Base-by-base conservation (phyloP, 2,888 invertebrate species). In the Tetragonula carbonaria region DNA sequence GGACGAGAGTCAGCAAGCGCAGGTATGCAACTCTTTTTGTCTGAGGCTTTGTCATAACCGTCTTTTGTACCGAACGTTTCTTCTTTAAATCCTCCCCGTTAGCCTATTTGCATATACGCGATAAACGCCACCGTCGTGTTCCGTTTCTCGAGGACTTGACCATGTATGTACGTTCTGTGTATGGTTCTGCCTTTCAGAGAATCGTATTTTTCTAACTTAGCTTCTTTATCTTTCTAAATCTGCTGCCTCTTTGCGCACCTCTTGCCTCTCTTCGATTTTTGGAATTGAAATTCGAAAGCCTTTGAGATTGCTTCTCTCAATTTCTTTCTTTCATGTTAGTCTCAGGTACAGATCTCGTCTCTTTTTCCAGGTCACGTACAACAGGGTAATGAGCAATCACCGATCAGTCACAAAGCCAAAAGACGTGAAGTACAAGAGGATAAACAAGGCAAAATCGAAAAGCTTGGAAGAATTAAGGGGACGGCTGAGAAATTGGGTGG, bases 341-440 rank as follows among this genome's bases (percentile, higher is more conserved):
- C 2, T n/a, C n/a, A 14, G 14, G 4, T 21, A 2, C 28, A 18
- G 51, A 51, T 28, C 6, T 23, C 13, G 21, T 14, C 4, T 14
- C 4, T 28, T 51, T 59, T 91, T 92, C 66, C 93, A 93, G 92
- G 97, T 97, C 73, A 97, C 97, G 21, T 97, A 97, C 95, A 98
- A 98, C 94, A 95, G 98, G 88, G 98, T 98, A 80, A 98, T 98
- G 98, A 97, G 97, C 68, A 98, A 98, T 95, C 98, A 98, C 94
- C 96, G 98, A 86, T 98, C 97, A 74, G 98, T 98, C 74, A 98
- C 98, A 8, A 98, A 98, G 94, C 98, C 98, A 87, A 98, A 98
- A 95, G 98, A 98, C 93, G 98, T 98, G 55, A 98, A 98, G 95
- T 98, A 98, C 95, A 98, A 98, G 94, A 96, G 98, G 92, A 98